Evolutionary conservation across 2,888 invertebrate species (phyloP).

Genomic region (Drosophila setosimentum): DNA sequence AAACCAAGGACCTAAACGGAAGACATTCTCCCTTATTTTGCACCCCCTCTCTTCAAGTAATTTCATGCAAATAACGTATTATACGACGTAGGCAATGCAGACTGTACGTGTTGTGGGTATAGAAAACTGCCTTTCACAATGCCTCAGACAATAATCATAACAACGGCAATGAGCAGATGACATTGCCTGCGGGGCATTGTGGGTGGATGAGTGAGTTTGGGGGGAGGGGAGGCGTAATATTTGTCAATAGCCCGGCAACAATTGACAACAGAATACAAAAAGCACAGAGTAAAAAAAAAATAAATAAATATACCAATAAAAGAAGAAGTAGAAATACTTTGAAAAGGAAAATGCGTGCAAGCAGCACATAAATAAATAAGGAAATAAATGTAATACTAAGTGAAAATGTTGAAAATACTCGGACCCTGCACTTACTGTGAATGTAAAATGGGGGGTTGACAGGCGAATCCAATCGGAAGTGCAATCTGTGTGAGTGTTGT

Average conservation of each 20-base stretch:
- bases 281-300: constrained; percentile 10
- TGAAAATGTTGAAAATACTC: constrained; percentile 56
- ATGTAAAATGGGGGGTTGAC: constrained; percentile 10
- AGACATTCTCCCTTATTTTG: constrained; percentile 17
- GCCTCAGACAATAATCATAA: constrained; percentile 78
- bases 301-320: constrained; percentile 11
- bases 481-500: constrained; percentile 34
- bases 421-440: constrained; percentile 7
- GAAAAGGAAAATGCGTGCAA: constrained; percentile 42
- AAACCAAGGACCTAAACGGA: constrained; percentile 57
- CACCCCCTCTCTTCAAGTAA: constrained; percentile 50
- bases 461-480: constrained; percentile 28
- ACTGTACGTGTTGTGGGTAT: constrained; percentile 76
- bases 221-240: constrained; percentile 53
- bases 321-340: constrained; percentile 16
- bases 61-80: constrained; percentile 79
- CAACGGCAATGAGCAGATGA: constrained; percentile 52
- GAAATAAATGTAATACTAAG: constrained; percentile 74
- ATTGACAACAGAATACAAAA: constrained; percentile 63
- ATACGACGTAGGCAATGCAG: constrained; percentile 55
- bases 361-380: constrained; percentile 64
- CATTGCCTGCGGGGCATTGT: constrained; percentile 25
- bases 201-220: not conserved
- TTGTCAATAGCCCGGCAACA: constrained; percentile 74
- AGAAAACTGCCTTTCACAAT: constrained; percentile 60